phyloP scores from a whole-genome alignment of 1,140 invertebrate genomes.

The Caenorhabditis latens region DNA sequence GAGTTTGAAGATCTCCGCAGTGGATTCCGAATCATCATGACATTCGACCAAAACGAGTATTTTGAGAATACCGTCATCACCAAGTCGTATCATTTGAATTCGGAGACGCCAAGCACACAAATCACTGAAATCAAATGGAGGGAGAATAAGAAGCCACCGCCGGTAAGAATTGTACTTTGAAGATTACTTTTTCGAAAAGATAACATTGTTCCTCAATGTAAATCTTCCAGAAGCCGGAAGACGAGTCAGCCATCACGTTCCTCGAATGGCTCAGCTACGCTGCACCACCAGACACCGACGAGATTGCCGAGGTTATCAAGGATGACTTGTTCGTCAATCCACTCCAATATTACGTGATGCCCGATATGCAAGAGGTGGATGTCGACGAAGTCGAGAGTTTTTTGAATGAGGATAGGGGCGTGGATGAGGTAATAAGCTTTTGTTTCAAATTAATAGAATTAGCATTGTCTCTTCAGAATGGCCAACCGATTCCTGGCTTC shows the following conservation, averaged over 20 bases:
- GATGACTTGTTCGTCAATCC: constrained; percentile 93
- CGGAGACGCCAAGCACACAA: constrained; percentile 83
- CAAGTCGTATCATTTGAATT: constrained; percentile 72
- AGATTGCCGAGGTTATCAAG: constrained; percentile 87
- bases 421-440: constrained; percentile 57
- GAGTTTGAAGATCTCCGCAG: constrained; percentile 92
- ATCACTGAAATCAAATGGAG: constrained; percentile 86
- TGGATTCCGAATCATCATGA: constrained; percentile 87
- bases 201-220: not conserved
- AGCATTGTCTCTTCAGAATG: constrained; percentile 52
- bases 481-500: not conserved
- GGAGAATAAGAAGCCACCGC: constrained; percentile 80
- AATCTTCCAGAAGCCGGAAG: constrained; percentile 50
- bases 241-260: constrained; percentile 81
- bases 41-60: constrained; percentile 87
- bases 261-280: constrained; percentile 88
- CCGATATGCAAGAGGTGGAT: constrained; percentile 82
- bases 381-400: constrained; percentile 70
- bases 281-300: constrained; percentile 85
- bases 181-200: no score
- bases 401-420: constrained; percentile 70
- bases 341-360: constrained; percentile 88
- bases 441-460: not conserved
- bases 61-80: constrained; percentile 84
- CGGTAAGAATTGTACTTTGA: constrained; percentile 79